These are phyloP conservation scores for Luperina nickerlii DNA, from an alignment of 2,888 invertebrate species.

Conservation along the genomic window DNA sequence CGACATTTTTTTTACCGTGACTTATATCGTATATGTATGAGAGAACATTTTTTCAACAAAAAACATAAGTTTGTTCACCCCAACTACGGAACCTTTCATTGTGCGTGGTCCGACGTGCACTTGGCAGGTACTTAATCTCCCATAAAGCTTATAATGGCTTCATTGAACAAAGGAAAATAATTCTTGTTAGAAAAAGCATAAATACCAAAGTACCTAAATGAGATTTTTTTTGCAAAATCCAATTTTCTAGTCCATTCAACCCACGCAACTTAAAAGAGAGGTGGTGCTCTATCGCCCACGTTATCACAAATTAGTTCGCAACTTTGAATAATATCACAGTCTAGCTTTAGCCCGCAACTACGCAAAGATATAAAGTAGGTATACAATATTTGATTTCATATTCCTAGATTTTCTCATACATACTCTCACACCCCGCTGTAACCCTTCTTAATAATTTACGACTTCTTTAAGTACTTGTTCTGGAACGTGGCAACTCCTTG, in stretches of 20 bases:
- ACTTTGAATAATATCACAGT: not conserved
- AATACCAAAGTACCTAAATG: not conserved
- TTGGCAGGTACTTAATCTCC: not conserved
- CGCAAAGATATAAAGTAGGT: no score
- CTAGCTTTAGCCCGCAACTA: not conserved
- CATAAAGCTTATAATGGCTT: not conserved
- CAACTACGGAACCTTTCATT: not conserved
- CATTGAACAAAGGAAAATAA: not conserved
- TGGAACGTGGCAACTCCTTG: not conserved
- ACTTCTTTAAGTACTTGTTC: slow-evolving; percentile 1
- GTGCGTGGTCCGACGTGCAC: not conserved
- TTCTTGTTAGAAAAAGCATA: not conserved
- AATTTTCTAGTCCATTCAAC: not conserved
- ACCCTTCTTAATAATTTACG: not conserved
- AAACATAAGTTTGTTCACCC: not conserved
- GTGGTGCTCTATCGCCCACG: not conserved
- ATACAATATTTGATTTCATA: not conserved
- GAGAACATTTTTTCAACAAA: not conserved
- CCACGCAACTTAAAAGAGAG: slow-evolving; percentile 5
- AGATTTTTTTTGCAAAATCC: not conserved
- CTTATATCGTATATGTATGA: not conserved
- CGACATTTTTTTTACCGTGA: not conserved
- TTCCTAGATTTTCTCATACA: not conserved
- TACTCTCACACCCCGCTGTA: not conserved
- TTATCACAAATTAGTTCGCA: not conserved